These are phyloP conservation scores for Diprion similis DNA, from an alignment of 1,140 invertebrate species.

Conservation along the genomic window DNA sequence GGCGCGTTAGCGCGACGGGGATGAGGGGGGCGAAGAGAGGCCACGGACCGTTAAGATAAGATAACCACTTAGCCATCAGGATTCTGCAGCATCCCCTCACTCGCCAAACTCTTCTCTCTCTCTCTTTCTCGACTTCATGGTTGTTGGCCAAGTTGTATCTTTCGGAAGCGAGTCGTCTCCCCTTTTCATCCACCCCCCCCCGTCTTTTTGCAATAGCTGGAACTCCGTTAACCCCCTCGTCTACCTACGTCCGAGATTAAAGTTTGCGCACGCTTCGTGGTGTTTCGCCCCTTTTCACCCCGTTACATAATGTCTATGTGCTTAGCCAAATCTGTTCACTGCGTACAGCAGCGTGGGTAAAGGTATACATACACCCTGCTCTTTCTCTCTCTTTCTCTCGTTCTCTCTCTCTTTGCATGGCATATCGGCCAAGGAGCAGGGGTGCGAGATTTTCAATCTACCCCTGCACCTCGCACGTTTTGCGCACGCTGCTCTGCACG, in stretches of 20 bases:
- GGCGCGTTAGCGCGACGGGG: constrained; percentile 39
- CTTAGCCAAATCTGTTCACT: neutral
- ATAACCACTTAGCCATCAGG: constrained; percentile 54
- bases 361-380: constrained; percentile 1
- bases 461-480: too few species aligned
- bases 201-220: neutral
- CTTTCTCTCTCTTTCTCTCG: constrained; percentile 18
- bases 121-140: neutral
- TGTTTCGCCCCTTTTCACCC: constrained; percentile 12
- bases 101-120: neutral
- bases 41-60: constrained; percentile 54
- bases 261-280: neutral
- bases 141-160: constrained; percentile 15
- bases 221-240: too few species aligned
- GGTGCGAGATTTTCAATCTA: too few species aligned
- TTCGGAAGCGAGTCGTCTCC: neutral
- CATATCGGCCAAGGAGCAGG: neutral
- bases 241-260: neutral
- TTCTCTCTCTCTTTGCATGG: constrained; percentile 4
- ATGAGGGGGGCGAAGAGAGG: constrained; percentile 32
- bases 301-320: neutral
- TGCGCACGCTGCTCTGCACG: too few species aligned
- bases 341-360: neutral
- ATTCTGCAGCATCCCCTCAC: constrained; percentile 8
- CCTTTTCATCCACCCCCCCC: neutral